Evolutionary conservation across 1,140 invertebrate genomes (phyloP).

Genomic region (Mya arenaria): DNA sequence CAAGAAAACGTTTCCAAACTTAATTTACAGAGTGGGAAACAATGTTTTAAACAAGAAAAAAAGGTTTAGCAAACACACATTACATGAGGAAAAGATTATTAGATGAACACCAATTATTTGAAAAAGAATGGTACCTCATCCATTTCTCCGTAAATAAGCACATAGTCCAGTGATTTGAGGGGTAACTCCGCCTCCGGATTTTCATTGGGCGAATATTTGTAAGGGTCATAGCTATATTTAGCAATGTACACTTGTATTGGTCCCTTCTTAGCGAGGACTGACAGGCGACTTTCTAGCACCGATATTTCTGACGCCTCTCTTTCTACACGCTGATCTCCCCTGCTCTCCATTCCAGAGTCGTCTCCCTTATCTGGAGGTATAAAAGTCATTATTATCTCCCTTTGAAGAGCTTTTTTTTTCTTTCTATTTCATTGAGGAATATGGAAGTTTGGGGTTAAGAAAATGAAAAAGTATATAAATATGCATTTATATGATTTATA

Average conservation of each 20-base stretch:
- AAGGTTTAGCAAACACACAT: too few relatives aligned
- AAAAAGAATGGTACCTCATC: too few relatives aligned
- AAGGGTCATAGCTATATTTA: constrained; percentile 97
- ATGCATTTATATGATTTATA: too few relatives aligned
- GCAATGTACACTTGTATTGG: constrained; percentile 79
- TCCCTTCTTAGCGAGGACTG: constrained; percentile 69
- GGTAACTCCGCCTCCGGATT: constrained; percentile 97
- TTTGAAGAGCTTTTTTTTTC: background rate
- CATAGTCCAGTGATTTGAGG: constrained; percentile 97
- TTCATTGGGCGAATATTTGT: constrained; percentile 91
- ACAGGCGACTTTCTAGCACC: constrained; percentile 60
- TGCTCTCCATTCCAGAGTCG: constrained; percentile 73
- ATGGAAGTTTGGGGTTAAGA: too few relatives aligned
- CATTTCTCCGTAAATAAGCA: constrained; percentile 96
- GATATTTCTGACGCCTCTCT: constrained; percentile 40
- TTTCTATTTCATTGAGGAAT: too few relatives aligned
- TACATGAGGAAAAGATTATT: too few relatives aligned
- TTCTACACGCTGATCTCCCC: constrained; percentile 27
- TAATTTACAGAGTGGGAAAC: too few relatives aligned
- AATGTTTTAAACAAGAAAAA: too few relatives aligned
- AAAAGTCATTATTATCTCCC: too few relatives aligned
- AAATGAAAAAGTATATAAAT: too few relatives aligned
- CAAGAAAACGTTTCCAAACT: too few relatives aligned
- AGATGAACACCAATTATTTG: too few relatives aligned
- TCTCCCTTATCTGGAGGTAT: constrained; percentile 70